Percentiles rank a stretch among this genome's conserved stretches.
These are phyloP conservation scores for Spodoptera littoralis DNA, from an alignment of 2,888 invertebrate genomes.

Conservation along the genomic window DNA sequence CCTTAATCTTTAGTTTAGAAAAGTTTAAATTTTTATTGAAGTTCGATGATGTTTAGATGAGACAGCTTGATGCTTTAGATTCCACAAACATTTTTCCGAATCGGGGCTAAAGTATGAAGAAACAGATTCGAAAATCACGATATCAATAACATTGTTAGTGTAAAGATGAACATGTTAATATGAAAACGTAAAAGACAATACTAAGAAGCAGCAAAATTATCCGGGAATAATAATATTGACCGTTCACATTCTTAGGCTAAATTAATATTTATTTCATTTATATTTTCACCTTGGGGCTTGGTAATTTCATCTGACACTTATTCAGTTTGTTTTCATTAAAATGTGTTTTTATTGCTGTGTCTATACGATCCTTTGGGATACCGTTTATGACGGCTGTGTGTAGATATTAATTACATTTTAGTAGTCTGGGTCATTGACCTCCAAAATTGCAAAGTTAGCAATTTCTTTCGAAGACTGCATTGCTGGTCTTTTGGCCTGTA, in stretches of 20 bases:
- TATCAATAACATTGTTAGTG: no score
- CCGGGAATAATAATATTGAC: conserved; percentile 23
- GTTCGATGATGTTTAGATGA: no score
- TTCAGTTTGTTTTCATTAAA: conserved; percentile 25
- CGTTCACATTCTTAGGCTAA: conserved; percentile 13
- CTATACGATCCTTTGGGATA: background rate
- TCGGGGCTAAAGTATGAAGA: no score
- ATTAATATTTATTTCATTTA: conserved; percentile 16
- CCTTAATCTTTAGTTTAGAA: no score
- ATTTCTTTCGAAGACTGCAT: no score
- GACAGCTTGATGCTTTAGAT: no score
- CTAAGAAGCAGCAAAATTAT: conserved; percentile 4
- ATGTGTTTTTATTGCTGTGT: conserved; percentile 15
- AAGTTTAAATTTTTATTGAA: no score
- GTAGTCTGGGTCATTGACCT: background rate
- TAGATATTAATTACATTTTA: conserved; percentile 5
- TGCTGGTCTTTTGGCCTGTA: no score
- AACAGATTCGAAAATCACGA: no score
- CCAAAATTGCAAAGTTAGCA: background rate
- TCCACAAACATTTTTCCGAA: no score
- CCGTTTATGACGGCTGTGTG: conserved; percentile 10
- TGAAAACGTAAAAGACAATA: background rate
- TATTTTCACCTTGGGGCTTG: conserved; percentile 22
- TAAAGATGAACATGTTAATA: no score
- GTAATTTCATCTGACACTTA: conserved; percentile 16